These are phyloP conservation scores for Homarus gammarus DNA, from an alignment of 2,888 invertebrate species.

Conservation along the genomic window DNA sequence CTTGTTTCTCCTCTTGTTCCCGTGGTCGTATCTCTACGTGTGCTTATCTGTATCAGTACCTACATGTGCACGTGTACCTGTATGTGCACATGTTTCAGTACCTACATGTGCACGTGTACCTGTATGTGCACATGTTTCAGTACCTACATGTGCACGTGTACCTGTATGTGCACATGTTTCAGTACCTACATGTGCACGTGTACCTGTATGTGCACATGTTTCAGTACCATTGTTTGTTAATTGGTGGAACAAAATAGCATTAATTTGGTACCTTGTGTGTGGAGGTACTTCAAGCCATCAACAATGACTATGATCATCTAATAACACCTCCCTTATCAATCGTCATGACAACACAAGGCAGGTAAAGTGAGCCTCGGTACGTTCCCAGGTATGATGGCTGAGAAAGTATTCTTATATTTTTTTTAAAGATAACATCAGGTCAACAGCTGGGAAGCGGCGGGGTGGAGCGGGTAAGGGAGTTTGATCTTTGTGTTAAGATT, in stretches of 20 bases:
- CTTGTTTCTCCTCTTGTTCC: constrained; percentile 2
- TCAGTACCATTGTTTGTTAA: no score
- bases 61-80: no score
- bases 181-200: no score
- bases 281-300: background rate
- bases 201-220: no score
- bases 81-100: no score
- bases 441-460: constrained; percentile 12
- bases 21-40: background rate
- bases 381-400: background rate
- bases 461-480: background rate
- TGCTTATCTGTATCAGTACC: no score
- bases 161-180: no score
- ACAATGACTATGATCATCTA: background rate
- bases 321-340: background rate
- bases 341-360: background rate
- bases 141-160: no score
- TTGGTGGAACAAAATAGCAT: no score
- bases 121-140: no score
- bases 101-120: no score
- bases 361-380: background rate
- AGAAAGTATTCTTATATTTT: background rate
- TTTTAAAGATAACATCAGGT: constrained; percentile 7
- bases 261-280: no score
- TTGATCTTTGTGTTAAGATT: background rate